Evolutionary conservation across 1,140 invertebrate genomes (phyloP), one percentile per base, ranked within the genome.

Genomic region (Eriosoma lanigerum): DNA sequence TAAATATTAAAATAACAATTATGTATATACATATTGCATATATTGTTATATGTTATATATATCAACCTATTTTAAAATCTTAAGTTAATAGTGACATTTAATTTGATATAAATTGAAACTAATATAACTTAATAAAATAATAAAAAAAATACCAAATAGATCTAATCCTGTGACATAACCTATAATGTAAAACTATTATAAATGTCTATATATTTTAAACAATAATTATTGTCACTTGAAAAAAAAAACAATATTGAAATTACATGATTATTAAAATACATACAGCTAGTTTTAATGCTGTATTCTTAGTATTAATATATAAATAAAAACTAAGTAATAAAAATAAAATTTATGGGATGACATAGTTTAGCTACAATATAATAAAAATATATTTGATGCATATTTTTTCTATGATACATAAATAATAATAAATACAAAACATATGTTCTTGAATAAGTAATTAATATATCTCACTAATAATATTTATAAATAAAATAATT

Each of bases 341-440:
- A 54, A 52, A 56, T 56, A 75, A 24, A 38, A 75, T 58, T 17
- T 72, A 32, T 52, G 52, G 48, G 26, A 72, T 32, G 1, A 56
- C 17, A 12, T 58, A 32, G 3, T 76, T 24, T 58, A 62, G 13
- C 17, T 46, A 44, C 26, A 46, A 46, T 62, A 26, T 62, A 48
- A 62, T 78, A 78, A 78, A 78, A 78, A 78, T 78, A 78, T 78
- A 78, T 62, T 78, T 78, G 5, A 60, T 48, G 17, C 4, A 60
- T 48, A 78, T 29, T 3, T 44, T 76, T 32, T 21, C 15, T 73
- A n/a, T 76, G 58, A 76, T 24, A 78, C n/a, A 19, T 58, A 75
- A 75, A 21, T 56, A 54, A 24, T 26, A 26, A 46, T 24, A 52
- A 60, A 78, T 46, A 78, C 17, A 24, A 62, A 78, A 58, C 10